Evolutionary conservation across 30 jellyfish, hydroid and myxozoan genomes (phyloP).

Genomic region (Sanderia malayensis): DNA sequence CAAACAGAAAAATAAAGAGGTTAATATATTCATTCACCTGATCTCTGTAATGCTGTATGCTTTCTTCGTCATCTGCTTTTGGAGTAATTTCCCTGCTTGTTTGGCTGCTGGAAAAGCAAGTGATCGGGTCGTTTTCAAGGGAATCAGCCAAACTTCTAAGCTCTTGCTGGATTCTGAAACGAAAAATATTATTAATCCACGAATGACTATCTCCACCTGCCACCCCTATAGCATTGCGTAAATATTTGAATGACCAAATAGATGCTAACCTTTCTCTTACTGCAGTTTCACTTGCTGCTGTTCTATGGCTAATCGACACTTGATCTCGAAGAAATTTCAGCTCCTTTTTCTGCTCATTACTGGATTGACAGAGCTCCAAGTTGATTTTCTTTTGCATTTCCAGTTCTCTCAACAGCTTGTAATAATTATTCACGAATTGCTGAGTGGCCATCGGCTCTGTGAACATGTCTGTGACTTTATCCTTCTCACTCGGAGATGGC

Average conservation of each 20-base stretch:
- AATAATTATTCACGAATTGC: conserved; percentile 34
- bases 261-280: conserved; percentile 42
- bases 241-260: too few species aligned
- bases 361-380: conserved; percentile 1
- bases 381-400: conserved; percentile 16
- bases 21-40: conserved; percentile 44
- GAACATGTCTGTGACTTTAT: neutral
- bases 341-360: neutral
- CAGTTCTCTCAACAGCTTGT: conserved; percentile 26
- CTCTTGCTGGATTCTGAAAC: conserved; percentile 12
- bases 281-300: conserved; percentile 17
- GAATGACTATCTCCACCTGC: too few species aligned
- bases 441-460: conserved; percentile 14
- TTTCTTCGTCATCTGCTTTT: conserved; percentile 12
- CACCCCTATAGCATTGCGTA: too few species aligned
- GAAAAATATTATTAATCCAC: too few species aligned
- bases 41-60: conserved; percentile 43
- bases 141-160: conserved; percentile 18
- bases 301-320: neutral
- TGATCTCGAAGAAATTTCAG: conserved; percentile 6
- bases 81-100: neutral
- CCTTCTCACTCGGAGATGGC: neutral
- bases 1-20: neutral
- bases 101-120: neutral
- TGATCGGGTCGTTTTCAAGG: neutral